These are phyloP conservation scores for Semaprochilodus insignis DNA, from an alignment of 2,797 vertebrate species.

Conservation along the genomic window DNA sequence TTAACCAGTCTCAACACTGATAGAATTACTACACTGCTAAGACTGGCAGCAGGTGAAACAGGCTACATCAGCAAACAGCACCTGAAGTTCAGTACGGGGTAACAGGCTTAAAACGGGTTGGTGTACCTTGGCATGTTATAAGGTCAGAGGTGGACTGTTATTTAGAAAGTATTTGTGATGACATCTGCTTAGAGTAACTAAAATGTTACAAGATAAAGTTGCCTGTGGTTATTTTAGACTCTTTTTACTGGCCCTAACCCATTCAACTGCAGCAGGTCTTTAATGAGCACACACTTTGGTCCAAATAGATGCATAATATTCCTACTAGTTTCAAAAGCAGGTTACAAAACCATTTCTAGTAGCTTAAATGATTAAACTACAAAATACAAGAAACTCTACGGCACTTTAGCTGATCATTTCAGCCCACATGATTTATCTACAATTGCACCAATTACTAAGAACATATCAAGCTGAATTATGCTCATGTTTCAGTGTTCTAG, in stretches of 20 bases:
- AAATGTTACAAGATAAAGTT: neutral
- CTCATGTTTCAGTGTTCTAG: neutral
- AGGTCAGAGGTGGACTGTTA: slow-evolving; percentile 16
- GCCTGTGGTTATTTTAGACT: neutral
- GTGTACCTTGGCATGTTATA: neutral
- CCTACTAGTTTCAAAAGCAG: neutral
- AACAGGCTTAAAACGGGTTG: neutral
- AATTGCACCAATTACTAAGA: neutral
- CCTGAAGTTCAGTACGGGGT: neutral
- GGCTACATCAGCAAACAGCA: neutral
- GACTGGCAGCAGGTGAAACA: neutral
- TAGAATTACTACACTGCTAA: neutral
- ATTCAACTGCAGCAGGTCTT: neutral
- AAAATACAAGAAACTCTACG: neutral
- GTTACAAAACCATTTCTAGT: neutral
- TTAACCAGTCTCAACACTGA: neutral
- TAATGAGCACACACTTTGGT: too few relatives aligned
- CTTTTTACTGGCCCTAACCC: neutral
- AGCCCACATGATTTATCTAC: neutral
- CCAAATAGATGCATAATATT: too few relatives aligned
- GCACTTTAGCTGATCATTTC: neutral
- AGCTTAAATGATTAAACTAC: neutral
- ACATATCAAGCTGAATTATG: neutral
- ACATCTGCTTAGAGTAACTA: neutral
- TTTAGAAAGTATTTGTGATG: neutral